Base-by-base conservation (phyloP, 2,888 invertebrate species). In the Ametastegia equiseti region DNA sequence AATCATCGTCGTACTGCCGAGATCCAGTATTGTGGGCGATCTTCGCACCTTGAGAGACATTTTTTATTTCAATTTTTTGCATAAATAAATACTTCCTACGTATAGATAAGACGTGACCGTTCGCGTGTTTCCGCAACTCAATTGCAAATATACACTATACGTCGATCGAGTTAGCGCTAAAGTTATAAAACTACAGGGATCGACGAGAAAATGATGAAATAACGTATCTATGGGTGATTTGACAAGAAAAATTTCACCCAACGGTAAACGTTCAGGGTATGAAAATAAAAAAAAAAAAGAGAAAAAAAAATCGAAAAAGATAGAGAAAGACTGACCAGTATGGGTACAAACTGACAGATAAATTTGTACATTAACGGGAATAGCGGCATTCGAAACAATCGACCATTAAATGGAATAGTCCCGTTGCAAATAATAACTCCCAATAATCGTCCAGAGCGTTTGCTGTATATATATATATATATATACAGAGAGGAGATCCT, bases 381-480 rank as follows among this genome's bases (percentile, higher is more conserved):
- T 45, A 42, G 78, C 54, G 23, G 87, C 88, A 87, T 89, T 90
- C 88, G 87, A 90, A 91, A 90, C 90, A 91, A 91, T 91, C 88
- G 90, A 84, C 89, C 89, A 89, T 91, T 90, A 90, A 89, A 90
- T 90, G 88, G 89, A 90, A 90, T 88, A 89, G 88, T 89, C 89
- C 89, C 90, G 88, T 87, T 87, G 90, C 88, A 89, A 88, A 89
- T 91, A 91, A 90, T 90, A 90, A 90, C 88, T 89, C 88, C 89
- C 88, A 90, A 90, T 90, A 90, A 91, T 89, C 89, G 88, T 47
- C 60, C 19, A 19, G 6, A 13, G 50, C 54, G 45, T 15, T 71
- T 9, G 19, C 69, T 19, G 23, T 45, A 15, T n/a, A 19, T 6
- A 67, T n/a, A 36, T 7, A 11, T n/a, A 13, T 11, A 30, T 30